phyloP scores from a whole-genome alignment of 2,888 invertebrate species.

The Cetonia aurata region DNA sequence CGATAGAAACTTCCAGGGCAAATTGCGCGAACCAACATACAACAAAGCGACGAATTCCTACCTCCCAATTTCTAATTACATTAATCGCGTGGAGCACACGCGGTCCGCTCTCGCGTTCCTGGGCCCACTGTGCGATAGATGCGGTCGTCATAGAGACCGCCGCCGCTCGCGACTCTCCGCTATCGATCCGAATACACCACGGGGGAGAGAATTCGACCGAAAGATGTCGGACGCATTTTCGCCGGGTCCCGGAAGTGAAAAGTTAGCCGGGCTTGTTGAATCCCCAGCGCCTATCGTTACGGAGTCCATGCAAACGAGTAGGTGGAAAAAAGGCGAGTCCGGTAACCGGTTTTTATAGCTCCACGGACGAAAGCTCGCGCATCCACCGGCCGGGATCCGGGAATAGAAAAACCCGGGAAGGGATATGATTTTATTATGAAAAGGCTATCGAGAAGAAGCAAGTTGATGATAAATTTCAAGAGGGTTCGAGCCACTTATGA shows the following conservation, averaged over 20 bases:
- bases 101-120: slow-evolving; percentile 46
- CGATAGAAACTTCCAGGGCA: too few relatives aligned
- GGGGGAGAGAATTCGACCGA: slow-evolving; percentile 14
- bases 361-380: not conserved
- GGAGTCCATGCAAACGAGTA: not conserved
- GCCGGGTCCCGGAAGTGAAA: slow-evolving; percentile 21
- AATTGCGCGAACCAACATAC: too few relatives aligned
- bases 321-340: not conserved
- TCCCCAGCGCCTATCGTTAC: slow-evolving; percentile 1
- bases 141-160: slow-evolving; percentile 54
- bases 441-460: not conserved
- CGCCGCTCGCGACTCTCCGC: slow-evolving; percentile 46
- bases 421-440: slow-evolving; percentile 4
- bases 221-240: slow-evolving; percentile 19
- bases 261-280: slow-evolving; percentile 23
- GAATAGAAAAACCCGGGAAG: not conserved
- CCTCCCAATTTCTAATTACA: slow-evolving; percentile 17
- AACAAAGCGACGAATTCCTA: too few relatives aligned
- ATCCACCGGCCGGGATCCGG: not conserved
- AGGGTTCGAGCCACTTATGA: not conserved
- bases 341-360: not conserved
- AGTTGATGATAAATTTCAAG: not conserved
- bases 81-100: slow-evolving; percentile 35
- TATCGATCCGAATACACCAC: slow-evolving; percentile 35
- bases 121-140: slow-evolving; percentile 47